Evolutionary conservation across 64 coral and sea anemone species (phyloP).

Genomic region (Trachythela sp.): DNA sequence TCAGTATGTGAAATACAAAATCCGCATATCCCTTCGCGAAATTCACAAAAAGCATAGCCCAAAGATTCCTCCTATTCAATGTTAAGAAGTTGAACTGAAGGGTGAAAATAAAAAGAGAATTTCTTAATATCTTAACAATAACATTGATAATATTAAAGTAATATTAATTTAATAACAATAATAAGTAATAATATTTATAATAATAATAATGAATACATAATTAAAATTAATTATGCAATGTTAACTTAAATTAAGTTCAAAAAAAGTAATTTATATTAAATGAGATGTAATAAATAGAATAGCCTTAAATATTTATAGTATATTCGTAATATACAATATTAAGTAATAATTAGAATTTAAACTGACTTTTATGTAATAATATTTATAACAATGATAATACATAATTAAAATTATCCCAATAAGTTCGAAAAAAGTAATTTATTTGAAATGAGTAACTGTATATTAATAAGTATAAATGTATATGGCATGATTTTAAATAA

Average conservation of each 20-base stretch:
- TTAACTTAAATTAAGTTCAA: slow-evolving; percentile 4
- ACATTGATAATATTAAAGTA: too few relatives aligned
- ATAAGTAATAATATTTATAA: not conserved
- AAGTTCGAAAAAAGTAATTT: too few relatives aligned
- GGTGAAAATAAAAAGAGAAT: not conserved
- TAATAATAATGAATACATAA: not conserved
- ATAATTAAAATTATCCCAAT: not conserved
- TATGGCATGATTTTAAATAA: too few relatives aligned
- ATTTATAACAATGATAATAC: not conserved
- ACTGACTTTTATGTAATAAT: not conserved
- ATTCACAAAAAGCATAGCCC: not conserved
- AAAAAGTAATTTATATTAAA: slow-evolving; percentile 20
- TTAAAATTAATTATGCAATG: not conserved
- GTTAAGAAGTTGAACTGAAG: not conserved
- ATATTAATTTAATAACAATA: not conserved
- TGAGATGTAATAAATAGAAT: not conserved
- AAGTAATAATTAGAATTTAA: too few relatives aligned
- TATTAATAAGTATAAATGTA: too few relatives aligned
- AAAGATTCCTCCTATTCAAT: not conserved
- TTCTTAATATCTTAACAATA: too few relatives aligned
- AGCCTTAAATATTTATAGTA: too few relatives aligned
- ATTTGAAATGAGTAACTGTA: too few relatives aligned
- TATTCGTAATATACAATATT: too few relatives aligned
- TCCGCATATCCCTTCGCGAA: not conserved
- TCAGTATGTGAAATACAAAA: not conserved